Evolutionary conservation across 1,140 invertebrate species (phyloP), one percentile per base, ranked within the genome.

Genomic region (Apolygus lucorum): DNA sequence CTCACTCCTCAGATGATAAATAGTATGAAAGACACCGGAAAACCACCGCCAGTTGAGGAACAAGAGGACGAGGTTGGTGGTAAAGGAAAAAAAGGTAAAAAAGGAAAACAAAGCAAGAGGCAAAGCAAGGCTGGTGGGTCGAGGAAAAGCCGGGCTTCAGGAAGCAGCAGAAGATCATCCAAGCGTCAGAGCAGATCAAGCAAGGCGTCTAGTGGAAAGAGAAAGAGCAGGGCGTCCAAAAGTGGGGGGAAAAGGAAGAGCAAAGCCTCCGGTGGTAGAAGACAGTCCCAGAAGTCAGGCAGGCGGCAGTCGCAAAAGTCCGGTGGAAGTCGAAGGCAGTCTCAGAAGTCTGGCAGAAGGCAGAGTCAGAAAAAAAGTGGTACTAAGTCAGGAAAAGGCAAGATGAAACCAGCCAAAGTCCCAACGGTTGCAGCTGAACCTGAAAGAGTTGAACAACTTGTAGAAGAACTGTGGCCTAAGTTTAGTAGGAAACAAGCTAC

Each of bases 391-490:
- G 17, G 34, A 42, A 42, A 42, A 42, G 17, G 34, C 17, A 4
- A 17, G 17, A 17, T 42, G 17, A 42, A 42, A 42, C 34, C 4
- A 42, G 17, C 4, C 34, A 42, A 42, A 42, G 11, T 59, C 13
- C 54, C 11, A 59, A 59, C 11, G 4, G 13, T 13, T 59, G 8
- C 54, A 4, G 54, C 22, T 4, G 22, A 24, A 11, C 54, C 54
- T 17, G 54, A 59, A 22, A 22, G 4, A 24, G 22, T 59, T 24
- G 54, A 59, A 24, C 8, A 24, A 4, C 22, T 59, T 4, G 11
- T 59, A 4, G 54, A 59, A 59, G 54, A 59, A 24, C 22, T 59
- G 11, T 59, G 54, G 54, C 54, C 54, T 24, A 59, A 59, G 22
- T 59, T 59, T 59, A 59, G 54, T 4, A 13, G 54, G 4, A 4